phyloP scores from a whole-genome alignment of 1,140 invertebrate species.

The Gonatopus flavifemur region DNA sequence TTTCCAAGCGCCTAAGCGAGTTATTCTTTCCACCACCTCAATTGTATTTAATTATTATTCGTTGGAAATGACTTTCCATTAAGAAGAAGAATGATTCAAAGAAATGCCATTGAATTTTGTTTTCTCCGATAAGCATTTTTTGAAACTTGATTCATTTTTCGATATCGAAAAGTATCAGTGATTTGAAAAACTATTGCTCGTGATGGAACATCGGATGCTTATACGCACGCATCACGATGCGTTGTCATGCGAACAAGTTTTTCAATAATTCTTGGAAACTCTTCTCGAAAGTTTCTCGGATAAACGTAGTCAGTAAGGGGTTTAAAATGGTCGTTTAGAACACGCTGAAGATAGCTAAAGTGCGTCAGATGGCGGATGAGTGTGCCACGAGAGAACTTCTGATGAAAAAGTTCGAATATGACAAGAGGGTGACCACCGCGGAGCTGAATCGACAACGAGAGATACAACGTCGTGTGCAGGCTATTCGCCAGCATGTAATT shows the following conservation, averaged over 20 bases:
- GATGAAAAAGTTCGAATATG: constrained; percentile 60
- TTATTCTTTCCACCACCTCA: too few species aligned
- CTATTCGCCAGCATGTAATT: constrained; percentile 71
- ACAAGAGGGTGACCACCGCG: constrained; percentile 63
- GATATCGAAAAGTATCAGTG: too few species aligned
- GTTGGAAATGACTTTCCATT: too few species aligned
- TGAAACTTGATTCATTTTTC: too few species aligned
- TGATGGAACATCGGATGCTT: too few species aligned
- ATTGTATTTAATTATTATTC: too few species aligned
- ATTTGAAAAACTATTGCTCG: too few species aligned
- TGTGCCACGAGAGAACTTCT: constrained; percentile 70
- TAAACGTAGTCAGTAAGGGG: constrained; percentile 21
- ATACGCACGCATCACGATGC: too few species aligned
- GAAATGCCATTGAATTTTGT: too few species aligned
- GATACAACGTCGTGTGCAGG: constrained; percentile 77
- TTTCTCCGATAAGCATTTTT: too few species aligned
- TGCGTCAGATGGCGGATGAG: constrained; percentile 66
- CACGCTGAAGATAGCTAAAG: constrained; percentile 69
- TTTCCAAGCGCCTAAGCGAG: too few species aligned
- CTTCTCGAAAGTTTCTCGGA: neutral
- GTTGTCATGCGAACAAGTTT: neutral
- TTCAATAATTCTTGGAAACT: neutral
- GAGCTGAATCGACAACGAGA: constrained; percentile 78
- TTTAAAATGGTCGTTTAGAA: constrained; percentile 57
- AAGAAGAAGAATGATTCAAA: too few species aligned